Conservation (phyloP, 2,888 invertebrate genomes). For the Melinaea marsaeus region DNA sequence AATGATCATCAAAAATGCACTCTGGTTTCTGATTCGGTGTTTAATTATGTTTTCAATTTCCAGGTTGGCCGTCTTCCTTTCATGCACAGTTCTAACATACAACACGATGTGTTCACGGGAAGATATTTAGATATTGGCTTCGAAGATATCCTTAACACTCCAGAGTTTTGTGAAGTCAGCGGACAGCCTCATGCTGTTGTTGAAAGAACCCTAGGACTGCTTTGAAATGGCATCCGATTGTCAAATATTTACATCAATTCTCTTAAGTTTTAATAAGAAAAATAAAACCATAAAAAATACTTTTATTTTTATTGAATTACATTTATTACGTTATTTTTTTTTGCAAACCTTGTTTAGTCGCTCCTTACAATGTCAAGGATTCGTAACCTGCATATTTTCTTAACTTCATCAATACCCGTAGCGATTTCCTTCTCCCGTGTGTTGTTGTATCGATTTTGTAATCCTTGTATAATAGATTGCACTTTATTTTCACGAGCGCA, state of each 20-base stretch:
- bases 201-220: constrained; percentile 84
- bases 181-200: constrained; percentile 90
- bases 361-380: constrained; percentile 72
- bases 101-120: constrained; percentile 85
- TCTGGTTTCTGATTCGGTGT: not conserved
- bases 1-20: no score
- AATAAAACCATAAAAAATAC: constrained; percentile 15
- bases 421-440: constrained; percentile 72
- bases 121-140: constrained; percentile 86
- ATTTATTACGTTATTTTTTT: constrained; percentile 1
- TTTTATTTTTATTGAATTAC: constrained; percentile 9
- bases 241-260: constrained; percentile 12
- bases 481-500: constrained; percentile 81
- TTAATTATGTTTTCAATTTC: constrained; percentile 31
- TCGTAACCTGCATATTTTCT: constrained; percentile 81
- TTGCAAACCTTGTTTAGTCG: constrained; percentile 9
- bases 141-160: constrained; percentile 85
- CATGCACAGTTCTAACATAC: constrained; percentile 82
- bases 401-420: constrained; percentile 80
- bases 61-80: constrained; percentile 81
- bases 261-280: constrained; percentile 20
- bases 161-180: constrained; percentile 84
- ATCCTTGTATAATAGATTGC: constrained; percentile 75
- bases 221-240: constrained; percentile 43
- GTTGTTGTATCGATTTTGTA: constrained; percentile 75